phyloP scores from a whole-genome alignment of 1,140 invertebrate species.

The Paraescarpia echinospica region DNA sequence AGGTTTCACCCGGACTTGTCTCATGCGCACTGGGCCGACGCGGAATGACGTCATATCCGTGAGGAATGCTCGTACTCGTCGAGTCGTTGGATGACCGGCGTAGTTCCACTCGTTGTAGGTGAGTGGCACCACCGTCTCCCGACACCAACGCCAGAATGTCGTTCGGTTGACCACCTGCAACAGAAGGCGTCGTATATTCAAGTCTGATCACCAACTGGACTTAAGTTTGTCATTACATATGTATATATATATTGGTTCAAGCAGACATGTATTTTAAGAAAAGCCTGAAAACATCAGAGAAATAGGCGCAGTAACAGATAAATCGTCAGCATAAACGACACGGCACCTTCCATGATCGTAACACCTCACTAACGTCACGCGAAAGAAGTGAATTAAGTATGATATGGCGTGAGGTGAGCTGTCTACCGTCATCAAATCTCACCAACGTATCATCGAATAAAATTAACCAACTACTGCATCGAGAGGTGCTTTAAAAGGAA shows the following conservation, averaged over 20 bases:
- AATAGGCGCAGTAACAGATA: background rate
- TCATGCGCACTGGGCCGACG: conserved; percentile 30
- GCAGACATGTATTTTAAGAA: no score
- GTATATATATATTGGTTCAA: background rate
- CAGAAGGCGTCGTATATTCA: background rate
- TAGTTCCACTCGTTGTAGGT: conserved; percentile 15
- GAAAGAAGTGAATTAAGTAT: no score
- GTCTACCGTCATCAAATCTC: no score
- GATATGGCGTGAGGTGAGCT: no score
- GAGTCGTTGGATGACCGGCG: background rate
- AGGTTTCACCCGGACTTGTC: conserved; percentile 31
- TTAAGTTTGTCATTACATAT: background rate
- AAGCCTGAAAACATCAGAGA: no score
- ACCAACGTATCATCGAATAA: no score
- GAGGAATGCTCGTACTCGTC: background rate
- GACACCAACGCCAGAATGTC: background rate
- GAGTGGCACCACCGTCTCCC: background rate
- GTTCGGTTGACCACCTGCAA: background rate
- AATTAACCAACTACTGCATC: no score
- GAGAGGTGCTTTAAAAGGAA: no score
- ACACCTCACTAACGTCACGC: no score
- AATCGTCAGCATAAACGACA: no score
- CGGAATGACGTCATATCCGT: conserved; percentile 13
- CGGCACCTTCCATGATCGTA: no score
- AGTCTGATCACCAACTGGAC: background rate